phyloP scores from a whole-genome alignment of 1,140 invertebrate genomes.

The Anadara kagoshimensis region DNA sequence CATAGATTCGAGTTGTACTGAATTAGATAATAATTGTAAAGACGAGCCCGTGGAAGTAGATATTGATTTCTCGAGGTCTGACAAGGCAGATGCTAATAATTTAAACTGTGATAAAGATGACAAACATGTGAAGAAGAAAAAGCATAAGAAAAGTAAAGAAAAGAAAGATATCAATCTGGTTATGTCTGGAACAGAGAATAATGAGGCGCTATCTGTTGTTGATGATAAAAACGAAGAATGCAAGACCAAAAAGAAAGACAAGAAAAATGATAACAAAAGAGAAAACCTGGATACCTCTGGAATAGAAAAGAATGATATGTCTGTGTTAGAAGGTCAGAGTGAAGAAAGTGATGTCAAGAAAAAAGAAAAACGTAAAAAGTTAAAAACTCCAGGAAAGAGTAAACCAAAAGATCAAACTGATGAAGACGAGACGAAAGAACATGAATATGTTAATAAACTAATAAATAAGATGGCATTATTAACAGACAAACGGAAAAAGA shows the following conservation, averaged over 20 bases:
- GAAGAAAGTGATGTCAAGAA: neutral
- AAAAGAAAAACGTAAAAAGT: neutral
- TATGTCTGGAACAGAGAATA: too few relatives aligned
- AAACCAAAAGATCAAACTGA: neutral
- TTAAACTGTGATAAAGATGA: too few relatives aligned
- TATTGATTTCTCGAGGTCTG: too few relatives aligned
- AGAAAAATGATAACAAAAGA: neutral
- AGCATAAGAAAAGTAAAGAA: too few relatives aligned
- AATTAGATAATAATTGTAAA: too few relatives aligned
- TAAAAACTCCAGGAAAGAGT: neutral
- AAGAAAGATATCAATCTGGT: too few relatives aligned
- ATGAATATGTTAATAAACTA: neutral
- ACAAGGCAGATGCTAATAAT: too few relatives aligned
- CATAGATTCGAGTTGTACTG: too few relatives aligned
- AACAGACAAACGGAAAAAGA: neutral
- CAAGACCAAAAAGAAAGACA: neutral
- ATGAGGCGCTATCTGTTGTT: too few relatives aligned
- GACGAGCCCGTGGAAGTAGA: too few relatives aligned
- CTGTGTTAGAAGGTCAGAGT: neutral
- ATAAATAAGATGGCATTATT: neutral
- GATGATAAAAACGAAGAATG: neutral
- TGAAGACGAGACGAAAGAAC: neutral
- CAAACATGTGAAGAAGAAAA: too few relatives aligned
- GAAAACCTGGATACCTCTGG: neutral
- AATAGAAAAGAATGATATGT: neutral